Evolutionary conservation across 2,113 vertebrate genomes (phyloP).

Genomic region (Tor tambroides): DNA sequence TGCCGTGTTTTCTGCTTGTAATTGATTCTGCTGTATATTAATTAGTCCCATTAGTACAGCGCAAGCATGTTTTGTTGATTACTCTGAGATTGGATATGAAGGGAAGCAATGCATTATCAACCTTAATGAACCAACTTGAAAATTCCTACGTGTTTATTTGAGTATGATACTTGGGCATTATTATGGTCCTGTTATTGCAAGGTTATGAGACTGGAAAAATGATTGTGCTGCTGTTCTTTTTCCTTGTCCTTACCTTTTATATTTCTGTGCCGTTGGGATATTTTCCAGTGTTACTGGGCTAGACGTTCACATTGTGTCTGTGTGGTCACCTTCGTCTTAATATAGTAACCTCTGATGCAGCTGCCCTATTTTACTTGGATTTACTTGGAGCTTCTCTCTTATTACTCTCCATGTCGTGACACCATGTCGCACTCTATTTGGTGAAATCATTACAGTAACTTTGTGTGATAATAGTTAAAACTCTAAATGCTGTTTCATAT

Average conservation of each 20-base stretch:
- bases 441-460: neutral
- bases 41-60: conserved; percentile 62
- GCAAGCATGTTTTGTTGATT: conserved; percentile 49
- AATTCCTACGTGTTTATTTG: conserved; percentile 34
- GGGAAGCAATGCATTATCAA: conserved; percentile 49
- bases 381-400: neutral
- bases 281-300: neutral
- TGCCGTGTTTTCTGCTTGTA: conserved; percentile 41
- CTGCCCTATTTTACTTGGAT: conserved; percentile 5
- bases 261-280: neutral
- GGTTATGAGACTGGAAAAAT: neutral
- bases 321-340: neutral
- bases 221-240: neutral
- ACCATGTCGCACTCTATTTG: neutral
- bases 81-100: conserved; percentile 33
- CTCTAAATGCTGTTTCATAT: neutral
- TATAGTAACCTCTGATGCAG: conserved; percentile 31
- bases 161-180: conserved; percentile 23
- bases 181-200: conserved; percentile 36
- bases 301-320: neutral
- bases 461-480: neutral
- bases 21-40: conserved; percentile 64
- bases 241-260: neutral
- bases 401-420: neutral
- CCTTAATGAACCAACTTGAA: conserved; percentile 24